Conservation (phyloP, 1,140 invertebrate genomes). For the Achatina immaculata region DNA sequence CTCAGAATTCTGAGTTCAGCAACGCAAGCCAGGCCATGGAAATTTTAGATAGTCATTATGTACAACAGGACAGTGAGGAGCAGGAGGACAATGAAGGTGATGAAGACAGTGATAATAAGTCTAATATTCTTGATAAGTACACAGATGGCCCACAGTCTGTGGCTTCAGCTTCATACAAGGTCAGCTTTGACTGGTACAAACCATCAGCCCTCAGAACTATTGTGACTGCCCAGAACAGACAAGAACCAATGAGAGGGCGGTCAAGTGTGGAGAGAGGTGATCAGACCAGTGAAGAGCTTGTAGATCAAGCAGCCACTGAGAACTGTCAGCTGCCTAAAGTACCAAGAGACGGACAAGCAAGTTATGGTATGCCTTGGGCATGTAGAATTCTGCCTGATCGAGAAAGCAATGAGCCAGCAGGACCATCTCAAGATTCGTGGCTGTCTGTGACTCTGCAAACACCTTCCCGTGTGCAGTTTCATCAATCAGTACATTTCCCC, state of each 20-base stretch:
- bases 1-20: neutral
- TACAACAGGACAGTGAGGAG: neutral
- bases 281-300: neutral
- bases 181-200: constrained; percentile 6
- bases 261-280: neutral
- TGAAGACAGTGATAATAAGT: neutral
- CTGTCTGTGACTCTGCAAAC: neutral
- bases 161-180: neutral
- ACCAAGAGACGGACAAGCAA: neutral
- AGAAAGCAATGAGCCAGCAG: neutral
- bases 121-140: neutral
- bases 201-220: neutral
- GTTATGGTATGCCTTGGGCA: neutral
- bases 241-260: neutral
- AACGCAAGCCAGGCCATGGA: neutral
- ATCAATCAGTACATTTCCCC: too few species aligned
- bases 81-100: neutral
- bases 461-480: neutral
- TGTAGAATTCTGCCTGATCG: neutral
- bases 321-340: neutral
- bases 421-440: neutral
- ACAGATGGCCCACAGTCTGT: neutral
- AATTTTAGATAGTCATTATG: neutral
- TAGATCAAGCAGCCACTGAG: neutral
- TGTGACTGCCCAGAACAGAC: neutral